Conservation (phyloP, 1,140 invertebrate genomes). For the Bactericera cockerelli region DNA sequence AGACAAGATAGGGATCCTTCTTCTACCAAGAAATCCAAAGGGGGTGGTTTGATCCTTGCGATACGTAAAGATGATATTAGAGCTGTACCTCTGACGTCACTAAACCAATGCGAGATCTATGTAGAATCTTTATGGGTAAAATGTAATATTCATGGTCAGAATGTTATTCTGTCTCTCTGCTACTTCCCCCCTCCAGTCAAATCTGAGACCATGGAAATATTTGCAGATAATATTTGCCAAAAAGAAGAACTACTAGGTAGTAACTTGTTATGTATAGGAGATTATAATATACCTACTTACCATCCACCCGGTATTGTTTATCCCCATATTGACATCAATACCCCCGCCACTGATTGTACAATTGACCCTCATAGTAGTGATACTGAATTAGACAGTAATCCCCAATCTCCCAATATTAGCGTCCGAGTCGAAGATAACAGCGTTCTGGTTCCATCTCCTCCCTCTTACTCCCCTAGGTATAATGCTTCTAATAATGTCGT, state of each 20-base stretch:
- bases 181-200: neutral
- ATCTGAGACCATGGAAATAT: neutral
- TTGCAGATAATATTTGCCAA: neutral
- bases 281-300: neutral
- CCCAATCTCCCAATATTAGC: too few species aligned
- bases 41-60: neutral
- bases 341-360: too few species aligned
- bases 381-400: too few species aligned
- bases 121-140: neutral
- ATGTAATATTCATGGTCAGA: constrained; percentile 1
- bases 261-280: neutral
- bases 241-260: neutral
- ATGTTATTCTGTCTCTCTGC: neutral
- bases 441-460: too few species aligned
- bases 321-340: neutral
- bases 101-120: neutral
- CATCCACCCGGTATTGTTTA: neutral
- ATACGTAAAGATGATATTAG: neutral
- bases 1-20: neutral
- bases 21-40: neutral
- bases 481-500: too few species aligned
- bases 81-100: neutral
- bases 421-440: too few species aligned
- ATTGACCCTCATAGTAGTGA: too few species aligned
- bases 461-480: too few species aligned